phyloP scores from a whole-genome alignment of 2,888 invertebrate species.

The Spodoptera littoralis region DNA sequence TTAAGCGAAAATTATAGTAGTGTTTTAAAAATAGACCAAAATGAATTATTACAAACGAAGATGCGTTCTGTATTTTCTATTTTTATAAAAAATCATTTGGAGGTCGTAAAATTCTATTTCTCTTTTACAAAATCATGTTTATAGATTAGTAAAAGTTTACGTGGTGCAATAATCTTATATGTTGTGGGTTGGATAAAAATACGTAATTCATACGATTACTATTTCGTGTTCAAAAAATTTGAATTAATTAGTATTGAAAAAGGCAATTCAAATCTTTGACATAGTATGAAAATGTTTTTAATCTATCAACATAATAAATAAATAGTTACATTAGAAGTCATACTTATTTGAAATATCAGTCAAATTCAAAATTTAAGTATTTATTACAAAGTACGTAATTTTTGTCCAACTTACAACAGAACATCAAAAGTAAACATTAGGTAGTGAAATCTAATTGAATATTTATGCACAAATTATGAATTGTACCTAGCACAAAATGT shows the following conservation, averaged over 20 bases:
- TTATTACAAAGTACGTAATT: conserved; percentile 8
- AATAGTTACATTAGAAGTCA: too few relatives aligned
- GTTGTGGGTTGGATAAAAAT: conserved; percentile 40
- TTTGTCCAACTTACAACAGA: conserved; percentile 26
- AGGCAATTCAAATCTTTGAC: too few relatives aligned
- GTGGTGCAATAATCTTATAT: conserved; percentile 33
- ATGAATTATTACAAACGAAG: conserved; percentile 24
- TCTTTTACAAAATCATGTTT: conserved; percentile 40
- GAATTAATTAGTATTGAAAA: too few relatives aligned
- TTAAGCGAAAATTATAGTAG: conserved; percentile 37
- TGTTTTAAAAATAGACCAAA: conserved; percentile 38
- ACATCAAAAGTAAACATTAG: conserved; percentile 16
- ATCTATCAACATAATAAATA: too few relatives aligned
- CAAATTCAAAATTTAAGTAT: too few relatives aligned
- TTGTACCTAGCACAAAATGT: conserved; percentile 46
- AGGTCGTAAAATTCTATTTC: conserved; percentile 41
- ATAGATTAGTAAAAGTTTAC: conserved; percentile 33
- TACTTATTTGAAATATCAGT: too few relatives aligned
- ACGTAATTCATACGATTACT: conserved; percentile 1
- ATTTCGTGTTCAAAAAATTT: too few relatives aligned
- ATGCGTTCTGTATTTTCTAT: conserved; percentile 49
- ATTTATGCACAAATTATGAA: conserved; percentile 48
- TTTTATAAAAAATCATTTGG: conserved; percentile 47
- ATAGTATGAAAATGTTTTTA: too few relatives aligned
- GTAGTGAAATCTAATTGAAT: conserved; percentile 32